Conservation (phyloP, 2,797 vertebrate genomes). For the Lepus oiostolus region DNA sequence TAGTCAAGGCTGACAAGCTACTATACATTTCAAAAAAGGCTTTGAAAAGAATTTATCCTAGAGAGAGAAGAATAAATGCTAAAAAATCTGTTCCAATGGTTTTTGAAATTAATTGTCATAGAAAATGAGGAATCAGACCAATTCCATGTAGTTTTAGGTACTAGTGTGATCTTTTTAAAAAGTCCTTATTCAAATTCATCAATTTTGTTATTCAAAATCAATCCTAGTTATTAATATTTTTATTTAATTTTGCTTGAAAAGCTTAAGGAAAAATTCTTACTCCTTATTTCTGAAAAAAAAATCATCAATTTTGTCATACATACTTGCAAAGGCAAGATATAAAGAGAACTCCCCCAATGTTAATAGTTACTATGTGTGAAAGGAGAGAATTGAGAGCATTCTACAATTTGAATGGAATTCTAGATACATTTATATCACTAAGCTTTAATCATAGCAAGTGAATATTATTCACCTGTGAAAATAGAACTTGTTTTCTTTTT, state of each 20-base stretch:
- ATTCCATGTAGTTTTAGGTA: not conserved
- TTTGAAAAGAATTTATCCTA: too few relatives aligned
- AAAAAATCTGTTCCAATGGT: not conserved
- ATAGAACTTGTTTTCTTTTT: not conserved
- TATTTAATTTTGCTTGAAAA: not conserved
- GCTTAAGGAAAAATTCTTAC: not conserved
- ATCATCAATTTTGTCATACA: not conserved
- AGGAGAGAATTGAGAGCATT: not conserved
- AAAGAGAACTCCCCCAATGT: conserved; percentile 13
- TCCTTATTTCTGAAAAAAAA: not conserved
- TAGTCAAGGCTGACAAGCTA: too few relatives aligned
- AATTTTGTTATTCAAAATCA: not conserved
- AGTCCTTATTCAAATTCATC: not conserved
- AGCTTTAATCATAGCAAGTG: not conserved
- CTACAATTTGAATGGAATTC: not conserved
- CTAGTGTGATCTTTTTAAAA: not conserved
- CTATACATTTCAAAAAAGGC: too few relatives aligned
- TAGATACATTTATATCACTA: not conserved
- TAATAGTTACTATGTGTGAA: not conserved
- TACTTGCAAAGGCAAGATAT: not conserved
- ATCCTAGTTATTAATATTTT: not conserved
- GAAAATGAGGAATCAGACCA: not conserved
- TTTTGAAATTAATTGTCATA: not conserved
- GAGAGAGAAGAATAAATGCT: not conserved
- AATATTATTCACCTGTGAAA: not conserved